phyloP scores from a whole-genome alignment of 2,888 invertebrate species.

The Buathra laborator region DNA sequence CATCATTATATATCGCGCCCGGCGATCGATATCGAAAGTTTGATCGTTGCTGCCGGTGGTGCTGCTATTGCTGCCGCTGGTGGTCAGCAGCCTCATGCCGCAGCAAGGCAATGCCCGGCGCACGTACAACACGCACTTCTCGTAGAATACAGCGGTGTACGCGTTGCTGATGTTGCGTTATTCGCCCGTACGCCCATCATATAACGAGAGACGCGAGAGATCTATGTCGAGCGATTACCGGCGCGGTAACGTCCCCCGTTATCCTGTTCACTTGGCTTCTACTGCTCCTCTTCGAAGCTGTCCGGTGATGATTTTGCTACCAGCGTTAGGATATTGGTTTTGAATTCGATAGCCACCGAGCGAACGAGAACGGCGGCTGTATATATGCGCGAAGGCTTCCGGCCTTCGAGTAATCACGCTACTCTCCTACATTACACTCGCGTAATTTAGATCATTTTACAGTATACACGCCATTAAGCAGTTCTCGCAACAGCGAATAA shows the following conservation, averaged over 20 bases:
- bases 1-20: constrained; percentile 70
- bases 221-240: constrained; percentile 61
- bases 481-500: constrained; percentile 31
- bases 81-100: constrained; percentile 34
- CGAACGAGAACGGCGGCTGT: constrained; percentile 36
- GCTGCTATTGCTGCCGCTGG: constrained; percentile 53
- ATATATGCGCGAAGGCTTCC: constrained; percentile 42
- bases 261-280: constrained; percentile 57
- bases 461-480: constrained; percentile 54
- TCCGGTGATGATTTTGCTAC: constrained; percentile 39
- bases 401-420: constrained; percentile 53
- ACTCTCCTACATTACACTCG: constrained; percentile 29
- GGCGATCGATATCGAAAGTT: constrained; percentile 80
- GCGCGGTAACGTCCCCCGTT: constrained; percentile 59
- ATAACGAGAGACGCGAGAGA: constrained; percentile 23
- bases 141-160: constrained; percentile 13
- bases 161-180: constrained; percentile 43
- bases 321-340: constrained; percentile 77
- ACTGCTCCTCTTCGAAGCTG: constrained; percentile 6
- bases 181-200: constrained; percentile 46
- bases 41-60: constrained; percentile 74
- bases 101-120: constrained; percentile 23
- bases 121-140: constrained; percentile 45
- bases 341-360: constrained; percentile 75
- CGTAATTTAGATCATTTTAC: constrained; percentile 60